Base-by-base conservation (phyloP, 2,888 invertebrate genomes). In the Sinhomidia bicolor region DNA sequence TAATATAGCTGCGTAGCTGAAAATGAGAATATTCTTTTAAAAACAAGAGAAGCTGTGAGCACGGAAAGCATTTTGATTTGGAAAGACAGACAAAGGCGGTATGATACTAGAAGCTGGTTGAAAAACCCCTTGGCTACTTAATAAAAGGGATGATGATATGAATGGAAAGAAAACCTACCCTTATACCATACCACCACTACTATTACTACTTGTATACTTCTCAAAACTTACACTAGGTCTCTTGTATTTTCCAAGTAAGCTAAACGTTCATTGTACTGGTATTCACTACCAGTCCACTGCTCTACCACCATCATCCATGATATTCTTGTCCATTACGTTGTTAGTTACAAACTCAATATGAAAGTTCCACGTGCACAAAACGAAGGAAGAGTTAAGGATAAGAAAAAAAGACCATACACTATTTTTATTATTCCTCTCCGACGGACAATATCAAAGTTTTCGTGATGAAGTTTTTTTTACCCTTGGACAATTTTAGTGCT, bases 371-470 rank as follows among this genome's bases (percentile, higher is more conserved):
- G 85, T 79, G 78, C 51, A 54, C 71, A 20, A 29, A 29, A 84
- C 26, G 71, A 54, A 23, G 20, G 26, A 57, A 47, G 26, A 78
- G 65, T 44, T 36, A 26, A 57, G 54, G 23, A 78, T 32, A 81
- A 44, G 65, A 74, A 74, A 76, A 84, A 84, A 85, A 51, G 60
- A 60, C 74, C 84, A 84, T 84, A 84, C 57, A 78, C 54, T 83
- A 83, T 78, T 88, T 88, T 88, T 88, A 88, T 88, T 88, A 88
- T 80, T 88, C 78, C 82, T 83, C 88, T 83, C 79, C 78, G 79
- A 85, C 79, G 88, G 88, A 88, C 83, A 83, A 78, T 87, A 87
- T 88, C 78, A 88, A 88, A 88, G 78, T 85, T 88, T 83, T 82
- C 83, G 65, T 83, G 82, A 82, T 88, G 88, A 88, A 87, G 76